These are phyloP conservation scores for Melanchra persicariae DNA, from an alignment of 2,888 invertebrate genomes.

Conservation along the genomic window DNA sequence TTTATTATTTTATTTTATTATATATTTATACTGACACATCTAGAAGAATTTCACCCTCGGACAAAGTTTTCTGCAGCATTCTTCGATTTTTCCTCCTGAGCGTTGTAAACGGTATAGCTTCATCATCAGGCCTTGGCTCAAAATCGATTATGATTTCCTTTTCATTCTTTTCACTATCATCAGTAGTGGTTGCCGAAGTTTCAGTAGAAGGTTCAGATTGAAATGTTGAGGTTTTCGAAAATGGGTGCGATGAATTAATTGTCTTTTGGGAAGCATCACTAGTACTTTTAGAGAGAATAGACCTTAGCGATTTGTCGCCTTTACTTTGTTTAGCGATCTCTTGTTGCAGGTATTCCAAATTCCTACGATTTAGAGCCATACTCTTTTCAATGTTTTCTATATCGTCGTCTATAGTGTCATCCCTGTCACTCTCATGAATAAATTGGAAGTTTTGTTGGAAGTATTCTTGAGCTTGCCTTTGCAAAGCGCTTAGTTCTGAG, in stretches of 20 bases:
- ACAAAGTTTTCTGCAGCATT: conserved; percentile 94
- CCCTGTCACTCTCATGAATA: conserved; percentile 89
- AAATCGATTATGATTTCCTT: conserved; percentile 97
- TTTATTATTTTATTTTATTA: too few relatives aligned
- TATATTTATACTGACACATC: conserved; percentile 85
- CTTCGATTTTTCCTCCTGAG: conserved; percentile 87
- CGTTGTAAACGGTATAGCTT: conserved; percentile 92
- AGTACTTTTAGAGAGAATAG: conserved; percentile 86
- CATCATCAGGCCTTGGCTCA: conserved; percentile 93
- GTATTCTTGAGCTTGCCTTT: conserved; percentile 87
- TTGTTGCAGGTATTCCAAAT: conserved; percentile 89
- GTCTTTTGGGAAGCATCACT: conserved; percentile 87
- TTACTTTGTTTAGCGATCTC: conserved; percentile 89
- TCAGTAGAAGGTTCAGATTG: conserved; percentile 90
- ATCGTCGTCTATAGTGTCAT: conserved; percentile 89
- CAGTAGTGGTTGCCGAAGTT: conserved; percentile 88
- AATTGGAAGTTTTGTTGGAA: conserved; percentile 90
- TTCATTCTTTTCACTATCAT: conserved; percentile 92
- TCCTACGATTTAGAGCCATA: conserved; percentile 88
- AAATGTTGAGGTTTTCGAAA: conserved; percentile 88
- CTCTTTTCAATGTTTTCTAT: conserved; percentile 89
- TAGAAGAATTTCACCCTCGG: conserved; percentile 94
- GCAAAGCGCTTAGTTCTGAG: conserved; percentile 84
- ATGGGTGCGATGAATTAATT: conserved; percentile 82
- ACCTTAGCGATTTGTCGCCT: conserved; percentile 82